Base-by-base conservation (phyloP, 2,797 vertebrate genomes). In the Neomorphus geoffroyi region DNA sequence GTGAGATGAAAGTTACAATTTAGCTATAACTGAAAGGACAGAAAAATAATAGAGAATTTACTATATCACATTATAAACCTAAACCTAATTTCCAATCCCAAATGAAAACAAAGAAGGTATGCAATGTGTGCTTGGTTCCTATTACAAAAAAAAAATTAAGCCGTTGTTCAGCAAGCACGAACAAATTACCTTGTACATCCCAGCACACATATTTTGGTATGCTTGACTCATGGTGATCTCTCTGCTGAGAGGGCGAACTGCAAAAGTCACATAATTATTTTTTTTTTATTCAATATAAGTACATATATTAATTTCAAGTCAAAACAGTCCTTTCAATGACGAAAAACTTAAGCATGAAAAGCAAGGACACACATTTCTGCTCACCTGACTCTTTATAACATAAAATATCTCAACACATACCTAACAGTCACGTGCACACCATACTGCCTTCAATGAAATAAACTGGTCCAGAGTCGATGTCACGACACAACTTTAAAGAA, bases 191-290 rank as follows among this genome's bases (percentile, higher is more conserved):
- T 99, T 99, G 97, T 99, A 99, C 99, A 99, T 99, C 91, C 99
- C 99, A 86, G 99, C 99, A 85, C 99, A 99, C 99, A 99, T 99
- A 96, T 99, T 99, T 98, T 99, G 99, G 97, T 99, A 99, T 0
- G 99, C 99, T 93, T 99, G 99, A 97, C 99, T 99, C 99, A 99
- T 99, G 48, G 99, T 99, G 91, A 99, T 99, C 96, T 99, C 99
- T 97, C 99, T 99, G 96, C 98, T 99, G 84, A 99, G 98, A 90
- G 99, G 99, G 18, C 99, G 99, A 96, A 99, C 99, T 99, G 97
- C 83, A 95, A 92, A 93, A 94, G 86, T 72, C 43, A 94, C 37
- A 82, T 17, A 88, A 84, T 81, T 88, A 71, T 9, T 10, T 43
- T 28, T 43, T 67, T 79, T 60, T 4, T 37, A 51, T 43, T 82